These are phyloP conservation scores for Osmerus eperlanus DNA, from an alignment of 2,113 vertebrate species.

Conservation along the genomic window DNA sequence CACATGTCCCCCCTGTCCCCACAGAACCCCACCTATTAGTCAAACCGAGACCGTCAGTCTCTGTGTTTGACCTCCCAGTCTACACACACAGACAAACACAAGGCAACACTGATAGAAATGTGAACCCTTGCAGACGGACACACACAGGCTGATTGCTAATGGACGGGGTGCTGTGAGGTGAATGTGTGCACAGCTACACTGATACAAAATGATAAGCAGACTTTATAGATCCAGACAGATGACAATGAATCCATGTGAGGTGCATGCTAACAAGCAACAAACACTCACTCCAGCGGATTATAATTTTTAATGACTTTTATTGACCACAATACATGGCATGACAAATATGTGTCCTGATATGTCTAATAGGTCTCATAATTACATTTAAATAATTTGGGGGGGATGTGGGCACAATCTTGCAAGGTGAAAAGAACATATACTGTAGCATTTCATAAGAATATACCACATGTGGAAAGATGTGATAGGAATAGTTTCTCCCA, in stretches of 20 bases:
- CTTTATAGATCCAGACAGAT: not conserved
- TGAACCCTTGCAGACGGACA: not conserved
- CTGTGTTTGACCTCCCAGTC: slow-evolving; percentile 17
- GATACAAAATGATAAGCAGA: slow-evolving; percentile 1
- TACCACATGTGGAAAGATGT: too few species aligned
- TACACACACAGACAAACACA: not conserved
- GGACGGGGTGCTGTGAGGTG: not conserved
- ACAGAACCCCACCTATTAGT: not conserved
- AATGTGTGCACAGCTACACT: not conserved
- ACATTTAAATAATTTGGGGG: too few species aligned
- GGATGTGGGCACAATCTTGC: too few species aligned
- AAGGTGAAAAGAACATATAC: too few species aligned
- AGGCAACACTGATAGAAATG: not conserved
- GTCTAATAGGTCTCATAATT: too few species aligned
- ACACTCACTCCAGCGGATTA: not conserved
- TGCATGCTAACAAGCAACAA: not conserved
- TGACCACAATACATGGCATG: too few species aligned
- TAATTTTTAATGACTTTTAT: too few species aligned
- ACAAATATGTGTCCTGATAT: too few species aligned
- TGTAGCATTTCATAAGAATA: too few species aligned
- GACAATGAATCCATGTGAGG: not conserved
- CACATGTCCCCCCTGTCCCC: not conserved
- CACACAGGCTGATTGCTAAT: not conserved
- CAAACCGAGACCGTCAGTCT: not conserved
- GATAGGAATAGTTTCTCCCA: too few species aligned